These are phyloP conservation scores for Gadopsis bispinosus DNA, from an alignment of 2,797 vertebrate species.

Conservation along the genomic window DNA sequence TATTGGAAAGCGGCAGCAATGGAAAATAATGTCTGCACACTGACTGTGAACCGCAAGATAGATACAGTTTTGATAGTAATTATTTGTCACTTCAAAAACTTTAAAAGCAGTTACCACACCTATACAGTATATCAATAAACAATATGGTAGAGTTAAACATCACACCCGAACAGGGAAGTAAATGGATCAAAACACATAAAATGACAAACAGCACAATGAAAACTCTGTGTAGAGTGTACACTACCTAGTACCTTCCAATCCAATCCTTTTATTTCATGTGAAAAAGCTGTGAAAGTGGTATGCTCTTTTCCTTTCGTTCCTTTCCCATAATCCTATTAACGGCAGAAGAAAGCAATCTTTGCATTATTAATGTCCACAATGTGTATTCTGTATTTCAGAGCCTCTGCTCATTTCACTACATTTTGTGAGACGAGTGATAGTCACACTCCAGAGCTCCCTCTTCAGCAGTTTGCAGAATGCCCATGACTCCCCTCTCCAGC, in stretches of 20 bases:
- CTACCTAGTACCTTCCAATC: neutral
- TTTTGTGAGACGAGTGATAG: constrained; percentile 41
- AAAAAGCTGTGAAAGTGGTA: neutral
- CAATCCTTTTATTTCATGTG: neutral
- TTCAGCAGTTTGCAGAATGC: constrained; percentile 58
- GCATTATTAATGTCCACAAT: constrained; percentile 1
- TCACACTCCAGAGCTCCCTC: constrained; percentile 58
- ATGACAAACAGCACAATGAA: neutral
- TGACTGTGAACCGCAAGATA: neutral
- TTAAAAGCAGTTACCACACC: neutral
- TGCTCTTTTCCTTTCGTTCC: neutral
- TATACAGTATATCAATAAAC: neutral
- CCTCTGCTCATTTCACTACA: constrained; percentile 24
- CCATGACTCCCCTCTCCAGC: constrained; percentile 45
- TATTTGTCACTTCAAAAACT: neutral
- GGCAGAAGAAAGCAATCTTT: neutral
- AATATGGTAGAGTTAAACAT: neutral
- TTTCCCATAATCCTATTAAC: constrained; percentile 7
- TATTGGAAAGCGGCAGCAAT: neutral
- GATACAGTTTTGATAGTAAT: neutral
- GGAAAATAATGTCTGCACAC: neutral
- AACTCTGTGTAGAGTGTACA: neutral
- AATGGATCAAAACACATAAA: neutral
- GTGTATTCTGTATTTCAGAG: constrained; percentile 12
- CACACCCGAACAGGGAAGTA: neutral